phyloP scores from a whole-genome alignment of 2,888 invertebrate species.

The Phyto melanocephala region DNA sequence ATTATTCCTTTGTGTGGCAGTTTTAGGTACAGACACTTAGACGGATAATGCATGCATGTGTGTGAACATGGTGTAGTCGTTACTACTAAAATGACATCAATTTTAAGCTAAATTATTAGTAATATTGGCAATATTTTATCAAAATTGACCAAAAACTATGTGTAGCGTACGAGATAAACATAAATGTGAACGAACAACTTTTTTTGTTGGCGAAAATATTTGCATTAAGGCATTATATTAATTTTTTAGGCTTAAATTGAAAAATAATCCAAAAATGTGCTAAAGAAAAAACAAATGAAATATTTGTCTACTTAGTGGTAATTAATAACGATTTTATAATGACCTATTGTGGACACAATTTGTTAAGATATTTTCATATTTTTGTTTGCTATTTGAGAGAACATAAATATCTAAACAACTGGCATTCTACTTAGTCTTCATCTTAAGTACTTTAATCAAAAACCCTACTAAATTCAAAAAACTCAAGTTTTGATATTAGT shows the following conservation, averaged over 20 bases:
- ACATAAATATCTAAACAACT: not conserved
- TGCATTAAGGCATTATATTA: not conserved
- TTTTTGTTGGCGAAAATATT: not conserved
- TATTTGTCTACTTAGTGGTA: not conserved
- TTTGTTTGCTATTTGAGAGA: not conserved
- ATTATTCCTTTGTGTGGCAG: not conserved
- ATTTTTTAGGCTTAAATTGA: not conserved
- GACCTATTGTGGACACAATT: too few relatives aligned
- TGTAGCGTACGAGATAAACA: not conserved
- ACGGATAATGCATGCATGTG: not conserved
- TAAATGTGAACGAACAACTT: not conserved
- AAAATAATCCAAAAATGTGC: not conserved
- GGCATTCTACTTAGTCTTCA: too few relatives aligned
- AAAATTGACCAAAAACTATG: slow-evolving; percentile 21
- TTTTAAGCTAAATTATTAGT: slow-evolving; percentile 61
- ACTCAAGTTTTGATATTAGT: too few relatives aligned
- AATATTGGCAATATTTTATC: slow-evolving; percentile 57
- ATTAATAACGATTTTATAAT: not conserved
- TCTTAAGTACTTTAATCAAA: too few relatives aligned
- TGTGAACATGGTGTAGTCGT: slow-evolving; percentile 50
- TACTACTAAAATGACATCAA: slow-evolving; percentile 61
- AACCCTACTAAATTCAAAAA: too few relatives aligned
- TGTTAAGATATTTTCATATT: too few relatives aligned
- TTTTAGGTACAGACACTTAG: not conserved
- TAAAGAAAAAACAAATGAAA: not conserved